Base-by-base conservation (phyloP, 1,140 invertebrate species). In the Tyrophagus putrescentiae region DNA sequence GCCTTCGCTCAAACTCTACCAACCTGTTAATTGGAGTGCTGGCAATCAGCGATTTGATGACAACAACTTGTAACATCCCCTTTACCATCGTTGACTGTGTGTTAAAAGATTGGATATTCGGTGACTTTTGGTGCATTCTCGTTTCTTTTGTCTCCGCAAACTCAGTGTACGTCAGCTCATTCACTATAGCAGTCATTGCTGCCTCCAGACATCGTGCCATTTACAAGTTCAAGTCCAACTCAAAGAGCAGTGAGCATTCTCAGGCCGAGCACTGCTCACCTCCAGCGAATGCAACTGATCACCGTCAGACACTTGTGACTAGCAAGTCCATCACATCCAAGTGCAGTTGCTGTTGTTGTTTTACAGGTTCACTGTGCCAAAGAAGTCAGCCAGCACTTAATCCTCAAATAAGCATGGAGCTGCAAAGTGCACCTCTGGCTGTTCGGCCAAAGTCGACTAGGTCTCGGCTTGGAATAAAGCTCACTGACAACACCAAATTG, bases 1-100 rank as follows among this genome's bases (percentile, higher is more conserved):
- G 39, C 7, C 18, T 54, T 16, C 53, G 50, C n/a, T 28, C 33
- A 11, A 60, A 60, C 53, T 60, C 50, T 31, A 90, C 86, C 1
- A 90, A 90, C 67, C 85, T 83, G 67, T 87, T 89, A 68, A 89
- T 90, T 62, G 80, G 82, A 61, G 89, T 89, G 70, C 72, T 91
- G 57, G 85, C 87, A 0, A 72, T 89, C 7, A 84, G 84, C 23
- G 87, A 91, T 69, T 80, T 91, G 23, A 71, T 88, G 32, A 87
- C 90, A 79, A 82, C 85, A 0, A 65, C 87, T 0, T 81, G 90
- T 62, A 90, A 87, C 68, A 80, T 90, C n/a, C 87, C 87, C 1
- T 88, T 88, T 65, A 72, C 69, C 61, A 64, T 71, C 11, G 69
- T 65, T 1, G 64, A 70, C 18, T 65, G 69, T 0, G 64, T 71